Evolutionary conservation across 2,113 vertebrate genomes (phyloP), one percentile per base, ranked within the genome.

Genomic region (Rhinoderma darwinii): DNA sequence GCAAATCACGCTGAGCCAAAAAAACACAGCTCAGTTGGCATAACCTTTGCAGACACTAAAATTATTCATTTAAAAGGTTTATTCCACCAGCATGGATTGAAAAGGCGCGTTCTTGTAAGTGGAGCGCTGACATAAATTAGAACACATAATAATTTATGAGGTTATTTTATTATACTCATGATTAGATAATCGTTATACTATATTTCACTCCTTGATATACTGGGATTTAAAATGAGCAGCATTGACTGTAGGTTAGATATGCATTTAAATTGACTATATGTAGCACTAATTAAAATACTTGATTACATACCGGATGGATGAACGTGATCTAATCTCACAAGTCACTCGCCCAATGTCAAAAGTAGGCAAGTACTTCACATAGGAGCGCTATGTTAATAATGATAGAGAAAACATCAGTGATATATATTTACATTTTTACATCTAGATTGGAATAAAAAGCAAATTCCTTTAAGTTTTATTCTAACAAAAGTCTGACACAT

Each of bases 201-300:
- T 90, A 89, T 90, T 92, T 93, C 82, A 91, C 81, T 84, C 91
- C 77, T 41, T 89, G 86, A 90, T 88, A 84, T 85, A 61, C 72
- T 88, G 74, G 39, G n/a, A 47, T 86, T 82, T 91, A 89, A 82
- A 87, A 87, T 74, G 78, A 22, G 68, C 41, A 88, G 25, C 56
- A 74, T 74, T 90, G 88, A 74, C 68, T 91, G 51, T 74, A 88
- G 72, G 80, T 90, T 84, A 90, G 78, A 88, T 86, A 75, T 1
- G 35, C 37, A 72, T 72, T 72, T 88, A 86, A 90, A 90, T 84
- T 66, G 1, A 86, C 73, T 89, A 86, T 15, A 83, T 41, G 86
- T 88, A 89, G 85, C 78, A 74, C 78, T 87, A 87, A 87, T 87
- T 87, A 87, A 87, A 87, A 87, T 82, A 74, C 70, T 81, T 82